Evolutionary conservation across 2,888 invertebrate species (phyloP).

Genomic region (Tetrapedia diversipes): DNA sequence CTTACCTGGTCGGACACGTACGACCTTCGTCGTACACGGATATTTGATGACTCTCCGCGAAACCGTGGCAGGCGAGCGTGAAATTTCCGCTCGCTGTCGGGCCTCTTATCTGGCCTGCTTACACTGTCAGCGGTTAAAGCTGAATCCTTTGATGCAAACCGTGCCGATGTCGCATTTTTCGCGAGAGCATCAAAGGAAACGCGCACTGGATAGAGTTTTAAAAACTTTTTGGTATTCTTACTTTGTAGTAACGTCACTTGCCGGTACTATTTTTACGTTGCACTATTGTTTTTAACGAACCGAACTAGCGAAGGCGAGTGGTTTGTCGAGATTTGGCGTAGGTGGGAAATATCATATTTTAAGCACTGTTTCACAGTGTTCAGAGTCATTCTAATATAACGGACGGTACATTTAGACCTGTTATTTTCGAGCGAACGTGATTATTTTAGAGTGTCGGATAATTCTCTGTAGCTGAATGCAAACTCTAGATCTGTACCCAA

Average conservation of each 20-base stretch:
- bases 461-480: no score
- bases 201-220: constrained; percentile 1
- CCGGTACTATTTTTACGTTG: no score
- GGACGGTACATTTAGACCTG: background rate
- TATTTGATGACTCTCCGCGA: constrained; percentile 36
- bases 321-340: background rate
- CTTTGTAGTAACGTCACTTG: no score
- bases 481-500: no score
- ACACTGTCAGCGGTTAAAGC: constrained; percentile 21
- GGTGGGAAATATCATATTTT: background rate
- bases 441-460: background rate
- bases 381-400: background rate
- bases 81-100: constrained; percentile 23
- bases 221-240: no score
- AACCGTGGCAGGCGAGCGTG: constrained; percentile 50
- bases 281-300: no score
- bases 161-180: background rate
- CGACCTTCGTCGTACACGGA: constrained; percentile 37
- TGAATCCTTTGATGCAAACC: constrained; percentile 10
- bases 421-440: background rate
- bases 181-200: background rate
- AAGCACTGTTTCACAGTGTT: background rate
- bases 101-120: background rate
- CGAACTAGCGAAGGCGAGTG: background rate
- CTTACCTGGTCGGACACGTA: constrained; percentile 49